Evolutionary conservation across 2,797 vertebrate genomes (phyloP).

Genomic region (Paguma larvata): DNA sequence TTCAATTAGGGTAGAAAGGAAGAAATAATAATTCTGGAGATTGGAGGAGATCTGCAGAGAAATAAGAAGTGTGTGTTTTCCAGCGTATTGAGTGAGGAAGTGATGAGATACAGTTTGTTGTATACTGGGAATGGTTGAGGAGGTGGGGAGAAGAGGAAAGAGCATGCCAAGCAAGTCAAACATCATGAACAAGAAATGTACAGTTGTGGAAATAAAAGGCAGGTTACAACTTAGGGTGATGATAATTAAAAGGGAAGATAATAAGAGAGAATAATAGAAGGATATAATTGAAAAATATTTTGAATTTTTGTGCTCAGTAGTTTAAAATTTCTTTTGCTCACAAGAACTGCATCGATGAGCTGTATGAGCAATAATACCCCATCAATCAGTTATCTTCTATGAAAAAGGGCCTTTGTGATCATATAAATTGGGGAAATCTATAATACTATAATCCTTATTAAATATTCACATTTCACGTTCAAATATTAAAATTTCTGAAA

Average conservation of each 20-base stretch:
- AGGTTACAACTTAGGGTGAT: neutral
- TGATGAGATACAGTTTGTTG: neutral
- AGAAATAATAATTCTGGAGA: neutral
- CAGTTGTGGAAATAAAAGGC: neutral
- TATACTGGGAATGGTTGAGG: neutral
- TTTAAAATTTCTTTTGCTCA: neutral
- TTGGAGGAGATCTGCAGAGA: neutral
- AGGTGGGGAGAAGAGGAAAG: neutral
- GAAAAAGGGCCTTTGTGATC: neutral
- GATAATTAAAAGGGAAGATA: neutral
- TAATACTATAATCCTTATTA: neutral
- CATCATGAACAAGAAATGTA: neutral
- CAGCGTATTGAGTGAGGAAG: neutral
- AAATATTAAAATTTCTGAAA: neutral
- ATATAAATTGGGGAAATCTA: neutral
- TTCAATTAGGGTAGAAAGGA: neutral
- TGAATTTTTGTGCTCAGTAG: neutral
- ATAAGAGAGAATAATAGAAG: neutral
- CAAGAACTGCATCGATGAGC: neutral
- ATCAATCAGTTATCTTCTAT: neutral
- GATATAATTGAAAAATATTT: neutral
- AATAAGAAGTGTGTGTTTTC: neutral
- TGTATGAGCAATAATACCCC: neutral
- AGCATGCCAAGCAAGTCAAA: neutral
- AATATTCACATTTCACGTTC: neutral